Conservation (phyloP, 1,140 invertebrate genomes). For the Semibalanus balanoides region DNA sequence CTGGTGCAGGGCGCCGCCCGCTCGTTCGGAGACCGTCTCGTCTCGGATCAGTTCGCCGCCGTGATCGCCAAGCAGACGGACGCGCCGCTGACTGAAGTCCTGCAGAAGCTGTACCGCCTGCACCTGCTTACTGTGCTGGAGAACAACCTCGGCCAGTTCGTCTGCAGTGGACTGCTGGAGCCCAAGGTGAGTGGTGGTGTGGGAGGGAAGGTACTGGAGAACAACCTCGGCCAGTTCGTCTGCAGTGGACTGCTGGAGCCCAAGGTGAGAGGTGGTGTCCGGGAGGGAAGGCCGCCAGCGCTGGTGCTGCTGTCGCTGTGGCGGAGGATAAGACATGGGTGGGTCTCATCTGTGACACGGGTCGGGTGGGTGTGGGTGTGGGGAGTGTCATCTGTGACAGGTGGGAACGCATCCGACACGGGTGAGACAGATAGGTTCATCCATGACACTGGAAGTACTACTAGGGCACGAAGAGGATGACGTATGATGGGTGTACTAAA, state of each 20-base stretch:
- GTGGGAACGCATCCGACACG: too few relatives aligned
- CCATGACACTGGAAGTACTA: too few relatives aligned
- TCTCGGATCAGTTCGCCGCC: conserved; percentile 23
- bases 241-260: neutral
- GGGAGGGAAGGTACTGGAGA: conserved; percentile 14
- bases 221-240: conserved; percentile 22
- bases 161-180: conserved; percentile 9
- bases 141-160: conserved; percentile 21
- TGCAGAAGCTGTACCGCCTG: conserved; percentile 23
- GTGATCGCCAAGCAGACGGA: conserved; percentile 18
- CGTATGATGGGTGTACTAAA: too few relatives aligned
- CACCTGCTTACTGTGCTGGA: conserved; percentile 23
- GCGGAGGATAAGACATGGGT: too few relatives aligned
- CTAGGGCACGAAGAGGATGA: too few relatives aligned
- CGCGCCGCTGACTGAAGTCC: conserved; percentile 16
- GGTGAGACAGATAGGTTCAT: too few relatives aligned
- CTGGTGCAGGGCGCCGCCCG: conserved; percentile 25
- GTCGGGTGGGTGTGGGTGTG: too few relatives aligned
- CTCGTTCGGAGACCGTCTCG: conserved; percentile 25
- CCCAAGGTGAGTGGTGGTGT: neutral
- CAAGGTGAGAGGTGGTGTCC: neutral
- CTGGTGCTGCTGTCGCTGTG: too few relatives aligned
- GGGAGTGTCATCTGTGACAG: too few relatives aligned
- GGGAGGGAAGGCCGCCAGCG: neutral
- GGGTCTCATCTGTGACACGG: too few relatives aligned